Percentiles rank a stretch among this genome's conserved stretches.
These are phyloP conservation scores for Raja brachyura DNA, from an alignment of 2,113 vertebrate genomes.

Conservation along the genomic window DNA sequence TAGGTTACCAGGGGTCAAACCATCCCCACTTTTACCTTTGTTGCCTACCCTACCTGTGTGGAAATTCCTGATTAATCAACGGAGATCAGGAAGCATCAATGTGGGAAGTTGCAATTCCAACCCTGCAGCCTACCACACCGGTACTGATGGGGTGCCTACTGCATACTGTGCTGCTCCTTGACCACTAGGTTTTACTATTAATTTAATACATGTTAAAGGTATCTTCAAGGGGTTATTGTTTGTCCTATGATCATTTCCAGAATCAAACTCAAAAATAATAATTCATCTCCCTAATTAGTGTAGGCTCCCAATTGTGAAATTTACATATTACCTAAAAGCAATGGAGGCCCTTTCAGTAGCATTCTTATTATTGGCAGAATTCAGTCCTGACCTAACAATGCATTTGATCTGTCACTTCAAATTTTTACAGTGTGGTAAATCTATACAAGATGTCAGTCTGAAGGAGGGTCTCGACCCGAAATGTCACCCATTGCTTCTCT, in stretches of 20 bases:
- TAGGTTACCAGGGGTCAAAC: background rate
- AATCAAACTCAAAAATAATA: background rate
- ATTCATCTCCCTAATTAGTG: background rate
- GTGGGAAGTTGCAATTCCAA: background rate
- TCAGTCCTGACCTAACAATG: background rate
- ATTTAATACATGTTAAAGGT: background rate
- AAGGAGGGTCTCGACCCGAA: no score
- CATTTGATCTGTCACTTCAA: background rate
- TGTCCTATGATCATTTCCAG: constrained; percentile 13
- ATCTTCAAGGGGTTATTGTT: background rate
- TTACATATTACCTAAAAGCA: background rate
- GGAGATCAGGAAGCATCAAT: background rate
- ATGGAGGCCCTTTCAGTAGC: background rate
- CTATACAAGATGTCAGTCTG: background rate
- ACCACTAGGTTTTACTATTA: background rate
- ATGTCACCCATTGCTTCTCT: no score
- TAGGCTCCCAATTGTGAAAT: background rate
- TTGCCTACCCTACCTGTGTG: background rate
- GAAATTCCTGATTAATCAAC: background rate
- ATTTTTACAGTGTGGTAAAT: background rate
- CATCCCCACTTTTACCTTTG: background rate
- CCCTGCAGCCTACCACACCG: background rate
- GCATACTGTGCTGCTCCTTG: background rate
- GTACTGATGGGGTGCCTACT: background rate
- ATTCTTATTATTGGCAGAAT: background rate